phyloP scores from a whole-genome alignment of 2,797 vertebrate genomes.

The Zenarchopterus dispar region DNA sequence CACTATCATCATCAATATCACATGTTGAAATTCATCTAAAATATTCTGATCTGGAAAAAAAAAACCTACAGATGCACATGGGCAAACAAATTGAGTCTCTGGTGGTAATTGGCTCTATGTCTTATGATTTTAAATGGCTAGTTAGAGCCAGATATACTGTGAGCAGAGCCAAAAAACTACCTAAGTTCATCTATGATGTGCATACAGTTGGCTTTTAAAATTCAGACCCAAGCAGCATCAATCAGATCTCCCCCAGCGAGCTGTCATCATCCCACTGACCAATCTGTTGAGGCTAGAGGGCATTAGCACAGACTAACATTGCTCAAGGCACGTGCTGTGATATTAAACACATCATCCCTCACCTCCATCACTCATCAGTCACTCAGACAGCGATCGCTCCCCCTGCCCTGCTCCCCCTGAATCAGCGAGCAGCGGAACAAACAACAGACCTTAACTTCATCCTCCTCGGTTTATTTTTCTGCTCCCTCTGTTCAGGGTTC shows the following conservation, averaged over 20 bases:
- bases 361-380: slow-evolving; percentile 77
- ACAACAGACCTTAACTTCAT: slow-evolving; percentile 66
- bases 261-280: slow-evolving; percentile 77
- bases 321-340: slow-evolving; percentile 75
- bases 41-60: not conserved
- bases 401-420: not conserved
- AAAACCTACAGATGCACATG: too few species aligned
- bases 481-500: slow-evolving; percentile 79
- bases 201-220: slow-evolving; percentile 59
- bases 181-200: slow-evolving; percentile 58
- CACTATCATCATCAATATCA: not conserved
- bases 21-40: not conserved
- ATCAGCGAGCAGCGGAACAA: slow-evolving; percentile 61
- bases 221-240: slow-evolving; percentile 64
- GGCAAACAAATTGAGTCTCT: slow-evolving; percentile 20
- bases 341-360: slow-evolving; percentile 83
- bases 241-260: slow-evolving; percentile 68
- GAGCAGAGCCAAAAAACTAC: slow-evolving; percentile 48
- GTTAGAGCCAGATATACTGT: slow-evolving; percentile 52
- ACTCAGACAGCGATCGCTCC: slow-evolving; percentile 65
- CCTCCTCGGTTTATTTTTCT: slow-evolving; percentile 56
- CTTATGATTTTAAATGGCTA: slow-evolving; percentile 53
- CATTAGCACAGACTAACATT: slow-evolving; percentile 74
- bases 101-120: slow-evolving; percentile 61
- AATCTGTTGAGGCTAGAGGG: slow-evolving; percentile 78